Base-by-base conservation (phyloP, 2,888 invertebrate species). In the Onthophagus sagittarius region DNA sequence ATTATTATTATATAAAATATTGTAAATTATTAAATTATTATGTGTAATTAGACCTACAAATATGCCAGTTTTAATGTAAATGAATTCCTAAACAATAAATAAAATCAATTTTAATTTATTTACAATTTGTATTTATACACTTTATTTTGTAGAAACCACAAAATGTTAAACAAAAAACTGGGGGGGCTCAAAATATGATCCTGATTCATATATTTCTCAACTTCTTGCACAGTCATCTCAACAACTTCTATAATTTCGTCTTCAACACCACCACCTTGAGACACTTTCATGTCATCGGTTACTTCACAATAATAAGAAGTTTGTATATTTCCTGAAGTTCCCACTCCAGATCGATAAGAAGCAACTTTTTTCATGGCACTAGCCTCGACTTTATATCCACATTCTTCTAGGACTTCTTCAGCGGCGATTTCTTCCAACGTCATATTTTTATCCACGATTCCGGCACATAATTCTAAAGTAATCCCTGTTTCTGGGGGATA, bases 201-300 rank as follows among this genome's bases (percentile, higher is more conserved):
- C 62, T 72, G 73, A n/a, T 88, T 86, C 3, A 90, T 80, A 78
- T 89, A 88, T 69, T 87, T 85, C 78, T 89, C 89, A 15, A 91
- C 89, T 82, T 97, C 92, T 1, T 90, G 87, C 14, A 96, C 86
- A 0, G 90, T 89, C 86, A 94, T 89, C 85, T 98, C 97, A 13
- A 97, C 89, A 0, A 98, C 92, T 79, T 98, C 96, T 77, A 99
- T 98, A 63, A 95, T 87, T 87, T 99, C 98, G 76, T 92, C 92
- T 70, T 90, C 92, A 2, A 94, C 88, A 9, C 97, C 98, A 31
- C 96, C 96, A 72, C 96, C 96, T 82, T 88, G 85, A 75, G 87
- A 86, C 15, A 88, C 88, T 84, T 90, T 93, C 91, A 94, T 94
- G 0, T 89, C 90, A 84, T 98, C 96, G 1, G 92, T 93, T 0